Conservation (phyloP, 2,113 vertebrate genomes). For the Anthoscopus minutus region DNA sequence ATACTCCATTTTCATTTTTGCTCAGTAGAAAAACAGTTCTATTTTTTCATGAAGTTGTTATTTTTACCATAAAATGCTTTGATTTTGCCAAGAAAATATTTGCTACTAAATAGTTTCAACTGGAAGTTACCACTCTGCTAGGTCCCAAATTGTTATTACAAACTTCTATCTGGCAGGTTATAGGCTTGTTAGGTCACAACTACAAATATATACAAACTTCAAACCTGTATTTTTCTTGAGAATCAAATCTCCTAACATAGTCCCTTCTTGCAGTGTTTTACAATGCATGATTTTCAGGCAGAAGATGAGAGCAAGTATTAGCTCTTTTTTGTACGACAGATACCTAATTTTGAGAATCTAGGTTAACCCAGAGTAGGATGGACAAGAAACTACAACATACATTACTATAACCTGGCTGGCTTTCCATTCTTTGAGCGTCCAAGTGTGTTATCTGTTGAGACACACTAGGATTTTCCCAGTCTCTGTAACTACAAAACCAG, state of each 20-base stretch:
- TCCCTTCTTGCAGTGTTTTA: not conserved
- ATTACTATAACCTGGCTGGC: not conserved
- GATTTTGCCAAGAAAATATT: conserved; percentile 34
- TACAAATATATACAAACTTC: not conserved
- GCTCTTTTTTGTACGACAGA: not conserved
- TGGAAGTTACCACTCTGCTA: not conserved
- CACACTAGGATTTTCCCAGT: not conserved
- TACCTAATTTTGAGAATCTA: not conserved
- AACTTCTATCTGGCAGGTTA: not conserved
- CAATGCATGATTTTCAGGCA: not conserved
- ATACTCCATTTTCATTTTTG: conserved; percentile 15
- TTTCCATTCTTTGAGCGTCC: not conserved
- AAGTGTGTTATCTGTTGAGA: not conserved
- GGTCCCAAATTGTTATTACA: not conserved
- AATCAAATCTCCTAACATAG: not conserved
- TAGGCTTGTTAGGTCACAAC: not conserved
- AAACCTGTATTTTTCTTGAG: not conserved
- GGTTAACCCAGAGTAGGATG: not conserved
- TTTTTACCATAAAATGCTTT: not conserved
- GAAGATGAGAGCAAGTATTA: not conserved
- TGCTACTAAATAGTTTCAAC: not conserved
- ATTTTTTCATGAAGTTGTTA: conserved; percentile 5
- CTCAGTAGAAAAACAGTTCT: conserved; percentile 20
- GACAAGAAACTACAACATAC: not conserved
- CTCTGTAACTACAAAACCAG: not conserved